Evolutionary conservation across 2,113 vertebrate species (phyloP).

Genomic region (Aldabrachelys gigantea): DNA sequence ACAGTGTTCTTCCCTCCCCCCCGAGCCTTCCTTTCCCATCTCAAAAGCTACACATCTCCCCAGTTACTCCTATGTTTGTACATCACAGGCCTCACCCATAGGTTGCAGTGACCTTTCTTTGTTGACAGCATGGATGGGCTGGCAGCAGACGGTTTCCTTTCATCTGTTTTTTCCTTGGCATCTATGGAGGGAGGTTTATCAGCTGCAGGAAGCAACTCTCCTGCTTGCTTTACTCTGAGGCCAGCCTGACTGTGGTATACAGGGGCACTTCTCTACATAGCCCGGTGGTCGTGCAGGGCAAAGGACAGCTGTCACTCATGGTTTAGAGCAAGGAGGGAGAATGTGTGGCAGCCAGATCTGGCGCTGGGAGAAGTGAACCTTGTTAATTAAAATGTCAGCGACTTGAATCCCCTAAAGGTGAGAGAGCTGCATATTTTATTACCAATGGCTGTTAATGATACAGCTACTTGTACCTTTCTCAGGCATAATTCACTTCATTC

Average conservation of each 20-base stretch:
- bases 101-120: not conserved
- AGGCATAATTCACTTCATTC: constrained; percentile 5
- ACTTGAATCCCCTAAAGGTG: constrained; percentile 56
- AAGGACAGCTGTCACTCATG: not conserved
- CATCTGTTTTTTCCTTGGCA: fast-evolving
- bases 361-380: not conserved
- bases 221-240: not conserved
- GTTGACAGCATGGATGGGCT: not conserved
- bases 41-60: not conserved
- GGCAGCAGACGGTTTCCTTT: not conserved
- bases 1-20: not conserved
- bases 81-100: not conserved
- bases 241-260: fast-evolving
- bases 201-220: not conserved
- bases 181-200: fast-evolving
- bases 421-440: constrained; percentile 37
- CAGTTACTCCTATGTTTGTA: not conserved
- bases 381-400: constrained; percentile 65
- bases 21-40: not conserved
- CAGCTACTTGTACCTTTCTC: not conserved
- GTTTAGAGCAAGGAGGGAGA: not conserved
- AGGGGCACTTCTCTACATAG: fast-evolving
- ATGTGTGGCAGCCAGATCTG: not conserved
- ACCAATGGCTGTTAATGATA: not conserved
- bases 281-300: not conserved